phyloP scores from a whole-genome alignment of 1,140 invertebrate species.

The Neelides sp. region DNA sequence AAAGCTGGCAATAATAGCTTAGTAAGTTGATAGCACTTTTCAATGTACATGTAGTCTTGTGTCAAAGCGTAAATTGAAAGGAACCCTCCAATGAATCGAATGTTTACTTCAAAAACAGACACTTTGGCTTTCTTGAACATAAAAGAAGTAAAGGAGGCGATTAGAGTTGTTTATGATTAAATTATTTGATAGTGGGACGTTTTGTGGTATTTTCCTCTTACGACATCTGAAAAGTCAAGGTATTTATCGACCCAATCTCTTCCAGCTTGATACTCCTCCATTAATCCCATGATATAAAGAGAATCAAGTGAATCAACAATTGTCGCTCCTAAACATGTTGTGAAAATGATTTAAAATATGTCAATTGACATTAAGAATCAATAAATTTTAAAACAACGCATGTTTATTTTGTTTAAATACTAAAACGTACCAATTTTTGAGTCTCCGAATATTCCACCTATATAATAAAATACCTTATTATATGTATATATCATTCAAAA shows the following conservation, averaged over 20 bases:
- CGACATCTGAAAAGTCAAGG: slow-evolving; percentile 63
- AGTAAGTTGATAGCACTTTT: slow-evolving; percentile 56
- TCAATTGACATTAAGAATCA: no score
- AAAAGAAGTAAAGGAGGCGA: slow-evolving; percentile 9
- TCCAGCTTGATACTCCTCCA: slow-evolving; percentile 47
- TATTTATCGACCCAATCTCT: slow-evolving; percentile 81
- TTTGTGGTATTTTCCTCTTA: no score
- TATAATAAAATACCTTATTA: no score
- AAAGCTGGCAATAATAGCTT: slow-evolving; percentile 91
- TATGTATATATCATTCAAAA: no score
- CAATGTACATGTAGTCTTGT: slow-evolving; percentile 37
- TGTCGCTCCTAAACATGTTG: slow-evolving; percentile 48
- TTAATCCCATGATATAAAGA: slow-evolving; percentile 42
- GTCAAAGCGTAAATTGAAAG: slow-evolving; percentile 42
- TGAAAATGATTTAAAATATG: slow-evolving; percentile 93
- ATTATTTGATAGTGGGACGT: no score
- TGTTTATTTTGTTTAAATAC: no score
- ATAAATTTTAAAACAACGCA: no score
- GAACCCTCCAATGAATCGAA: slow-evolving; percentile 62
- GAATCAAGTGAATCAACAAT: slow-evolving; percentile 45
- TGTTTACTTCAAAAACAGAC: slow-evolving; percentile 96
- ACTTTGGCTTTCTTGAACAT: slow-evolving; percentile 66
- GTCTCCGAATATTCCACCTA: no score
- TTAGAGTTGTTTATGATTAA: no score
- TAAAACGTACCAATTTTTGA: no score